Conservation (phyloP, 2,797 vertebrate genomes). For the Chromis chromis region DNA sequence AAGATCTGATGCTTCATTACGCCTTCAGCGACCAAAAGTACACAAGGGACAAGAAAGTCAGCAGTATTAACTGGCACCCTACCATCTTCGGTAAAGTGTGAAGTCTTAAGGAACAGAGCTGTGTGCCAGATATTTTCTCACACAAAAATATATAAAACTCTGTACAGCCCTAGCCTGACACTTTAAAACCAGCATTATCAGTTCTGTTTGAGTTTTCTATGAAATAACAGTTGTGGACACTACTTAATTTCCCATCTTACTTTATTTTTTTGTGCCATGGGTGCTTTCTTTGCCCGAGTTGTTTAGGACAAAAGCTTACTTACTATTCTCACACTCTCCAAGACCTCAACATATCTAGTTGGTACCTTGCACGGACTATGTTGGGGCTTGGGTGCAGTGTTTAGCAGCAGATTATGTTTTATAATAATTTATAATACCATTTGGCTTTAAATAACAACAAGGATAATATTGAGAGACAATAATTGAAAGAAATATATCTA, state of each 20-base stretch:
- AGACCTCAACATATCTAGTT: background rate
- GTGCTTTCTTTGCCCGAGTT: background rate
- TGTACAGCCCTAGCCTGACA: background rate
- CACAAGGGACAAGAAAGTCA: conserved; percentile 87
- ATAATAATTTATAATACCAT: background rate
- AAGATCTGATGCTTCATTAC: conserved; percentile 83
- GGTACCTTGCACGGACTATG: background rate
- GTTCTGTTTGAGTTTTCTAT: background rate
- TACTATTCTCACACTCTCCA: background rate
- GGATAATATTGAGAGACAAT: background rate
- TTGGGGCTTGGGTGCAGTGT: background rate
- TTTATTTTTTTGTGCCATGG: background rate
- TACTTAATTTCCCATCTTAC: background rate
- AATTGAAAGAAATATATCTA: background rate
- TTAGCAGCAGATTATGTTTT: background rate
- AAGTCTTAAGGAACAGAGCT: background rate
- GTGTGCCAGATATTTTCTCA: background rate
- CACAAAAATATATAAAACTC: background rate
- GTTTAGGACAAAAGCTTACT: background rate
- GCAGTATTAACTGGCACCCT: conserved; percentile 91
- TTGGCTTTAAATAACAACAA: background rate
- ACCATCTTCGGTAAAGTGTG: conserved; percentile 84
- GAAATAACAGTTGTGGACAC: background rate
- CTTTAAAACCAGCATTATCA: background rate
- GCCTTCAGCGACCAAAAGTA: conserved; percentile 86